A percentile compares a stretch with the other conserved stretches of the same genome.
Conservation (phyloP, 1,140 invertebrate genomes). For the Drosophila eugracilis region DNA sequence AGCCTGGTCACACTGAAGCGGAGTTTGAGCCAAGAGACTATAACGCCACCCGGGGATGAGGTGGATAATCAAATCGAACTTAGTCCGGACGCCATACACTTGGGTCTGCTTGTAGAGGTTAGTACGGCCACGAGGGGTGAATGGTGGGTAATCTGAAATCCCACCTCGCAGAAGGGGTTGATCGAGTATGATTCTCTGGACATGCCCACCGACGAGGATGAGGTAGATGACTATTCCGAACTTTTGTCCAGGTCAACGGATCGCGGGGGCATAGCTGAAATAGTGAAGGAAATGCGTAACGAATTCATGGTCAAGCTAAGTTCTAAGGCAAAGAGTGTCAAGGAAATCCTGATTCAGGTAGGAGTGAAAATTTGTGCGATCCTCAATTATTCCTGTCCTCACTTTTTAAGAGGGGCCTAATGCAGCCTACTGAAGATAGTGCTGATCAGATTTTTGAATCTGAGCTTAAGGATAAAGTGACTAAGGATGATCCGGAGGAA, state of each 20-base stretch:
- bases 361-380: background rate
- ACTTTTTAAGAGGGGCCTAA: conserved; percentile 20
- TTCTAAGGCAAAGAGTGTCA: conserved; percentile 12
- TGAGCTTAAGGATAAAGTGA: background rate
- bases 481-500: background rate
- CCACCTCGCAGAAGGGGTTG: conserved; percentile 19
- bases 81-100: conserved; percentile 19
- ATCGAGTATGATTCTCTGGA: conserved; percentile 22
- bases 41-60: background rate
- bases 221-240: background rate
- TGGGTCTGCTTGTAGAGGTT: conserved; percentile 26
- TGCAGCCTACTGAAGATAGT: background rate
- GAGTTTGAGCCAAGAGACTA: background rate
- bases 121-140: background rate
- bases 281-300: conserved; percentile 31
- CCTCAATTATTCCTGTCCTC: background rate
- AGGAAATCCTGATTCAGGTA: conserved; percentile 29
- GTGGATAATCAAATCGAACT: background rate
- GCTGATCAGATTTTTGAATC: too few relatives aligned
- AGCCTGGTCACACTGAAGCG: conserved; percentile 20
- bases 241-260: background rate
- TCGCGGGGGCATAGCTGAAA: background rate
- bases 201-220: background rate
- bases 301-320: conserved; percentile 14
- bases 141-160: background rate